Percentiles rank a stretch among this genome's conserved stretches.
Conservation (phyloP, 2,888 invertebrate genomes). For the Xestia sexstrigata region DNA sequence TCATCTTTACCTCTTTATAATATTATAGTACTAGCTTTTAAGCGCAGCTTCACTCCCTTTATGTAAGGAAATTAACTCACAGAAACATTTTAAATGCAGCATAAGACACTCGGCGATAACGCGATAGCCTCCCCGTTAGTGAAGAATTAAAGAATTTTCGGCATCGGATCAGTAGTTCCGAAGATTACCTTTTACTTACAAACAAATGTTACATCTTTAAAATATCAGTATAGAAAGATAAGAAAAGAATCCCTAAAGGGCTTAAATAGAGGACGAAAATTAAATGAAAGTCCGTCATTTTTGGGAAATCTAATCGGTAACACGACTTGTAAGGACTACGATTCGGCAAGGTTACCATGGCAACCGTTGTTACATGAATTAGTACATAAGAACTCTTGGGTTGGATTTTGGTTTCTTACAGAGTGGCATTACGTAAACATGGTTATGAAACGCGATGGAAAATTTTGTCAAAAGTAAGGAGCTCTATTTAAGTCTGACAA, state of each 20-base stretch:
- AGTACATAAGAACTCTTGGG: not conserved
- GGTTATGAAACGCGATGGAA: not conserved
- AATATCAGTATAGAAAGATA: too few species aligned
- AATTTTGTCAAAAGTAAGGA: not conserved
- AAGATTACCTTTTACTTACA: too few species aligned
- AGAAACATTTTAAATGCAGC: too few species aligned
- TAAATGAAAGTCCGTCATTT: not conserved
- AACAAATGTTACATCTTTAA: too few species aligned
- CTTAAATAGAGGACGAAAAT: not conserved
- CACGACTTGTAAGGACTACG: not conserved
- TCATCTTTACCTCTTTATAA: not conserved
- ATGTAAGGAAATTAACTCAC: too few species aligned
- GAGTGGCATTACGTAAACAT: not conserved
- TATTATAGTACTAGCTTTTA: not conserved
- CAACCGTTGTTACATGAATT: constrained; percentile 16
- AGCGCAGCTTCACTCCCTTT: too few species aligned
- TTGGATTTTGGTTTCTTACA: constrained; percentile 7
- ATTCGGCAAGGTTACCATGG: constrained; percentile 10
- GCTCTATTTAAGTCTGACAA: not conserved
- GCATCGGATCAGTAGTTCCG: too few species aligned
- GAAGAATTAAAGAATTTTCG: too few species aligned
- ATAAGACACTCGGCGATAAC: too few species aligned
- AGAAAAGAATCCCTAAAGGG: not conserved
- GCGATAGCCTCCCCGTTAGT: too few species aligned
- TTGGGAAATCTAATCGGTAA: not conserved